Percentiles rank a stretch among this genome's conserved stretches.
phyloP scores from a whole-genome alignment of 2,888 invertebrate species.

The Luperina testacea region DNA sequence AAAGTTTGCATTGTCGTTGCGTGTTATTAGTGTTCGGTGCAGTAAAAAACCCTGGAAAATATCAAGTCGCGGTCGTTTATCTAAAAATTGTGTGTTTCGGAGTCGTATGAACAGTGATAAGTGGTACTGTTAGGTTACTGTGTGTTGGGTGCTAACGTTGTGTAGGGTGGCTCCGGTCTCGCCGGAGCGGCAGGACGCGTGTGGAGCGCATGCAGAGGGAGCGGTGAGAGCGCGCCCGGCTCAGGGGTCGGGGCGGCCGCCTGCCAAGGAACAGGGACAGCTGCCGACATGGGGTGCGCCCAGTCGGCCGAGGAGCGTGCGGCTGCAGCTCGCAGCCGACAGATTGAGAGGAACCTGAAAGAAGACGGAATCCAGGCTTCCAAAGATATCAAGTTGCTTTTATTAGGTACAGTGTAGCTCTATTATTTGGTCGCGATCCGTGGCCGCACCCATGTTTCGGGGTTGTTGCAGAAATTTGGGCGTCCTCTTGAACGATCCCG shows the following conservation, averaged over 20 bases:
- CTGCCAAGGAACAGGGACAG: conserved; percentile 87
- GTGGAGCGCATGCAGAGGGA: conserved; percentile 89
- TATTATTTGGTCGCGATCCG: conserved; percentile 60
- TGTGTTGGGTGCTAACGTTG: conserved; percentile 85
- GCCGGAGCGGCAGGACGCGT: conserved; percentile 86
- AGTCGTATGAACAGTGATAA: conserved; percentile 80
- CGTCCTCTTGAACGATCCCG: conserved; percentile 53
- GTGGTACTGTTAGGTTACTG: conserved; percentile 87
- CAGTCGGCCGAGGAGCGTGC: conserved; percentile 99
- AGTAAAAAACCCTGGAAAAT: conserved; percentile 73
- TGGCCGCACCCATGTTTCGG: conserved; percentile 85
- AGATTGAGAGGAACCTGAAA: conserved; percentile 99
- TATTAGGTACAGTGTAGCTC: conserved; percentile 94
- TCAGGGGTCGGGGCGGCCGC: conserved; percentile 89
- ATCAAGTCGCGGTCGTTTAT: conserved; percentile 68
- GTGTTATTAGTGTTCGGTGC: conserved; percentile 80
- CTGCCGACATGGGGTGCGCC: conserved; percentile 98
- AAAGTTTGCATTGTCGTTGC: conserved; percentile 83
- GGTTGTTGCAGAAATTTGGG: conserved; percentile 62
- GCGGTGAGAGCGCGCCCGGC: conserved; percentile 91
- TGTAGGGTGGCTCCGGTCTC: conserved; percentile 87
- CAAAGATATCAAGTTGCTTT: conserved; percentile 99
- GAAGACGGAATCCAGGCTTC: conserved; percentile 99
- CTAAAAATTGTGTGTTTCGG: conserved; percentile 68
- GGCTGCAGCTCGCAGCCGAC: conserved; percentile 98